phyloP scores from a whole-genome alignment of 1,140 invertebrate genomes.

The Coelopa frigida region DNA sequence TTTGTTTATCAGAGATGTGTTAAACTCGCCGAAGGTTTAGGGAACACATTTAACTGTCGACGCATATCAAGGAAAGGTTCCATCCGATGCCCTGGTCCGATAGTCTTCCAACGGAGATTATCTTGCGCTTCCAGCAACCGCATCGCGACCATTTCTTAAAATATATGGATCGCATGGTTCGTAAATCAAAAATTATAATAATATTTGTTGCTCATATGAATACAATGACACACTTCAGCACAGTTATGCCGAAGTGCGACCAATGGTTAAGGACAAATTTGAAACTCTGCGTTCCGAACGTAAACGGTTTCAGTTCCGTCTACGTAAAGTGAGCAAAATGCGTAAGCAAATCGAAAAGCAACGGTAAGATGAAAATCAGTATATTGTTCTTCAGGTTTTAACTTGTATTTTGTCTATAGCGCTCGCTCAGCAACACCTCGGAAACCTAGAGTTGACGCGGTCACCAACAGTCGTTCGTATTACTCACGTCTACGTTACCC shows the following conservation, averaged over 20 bases:
- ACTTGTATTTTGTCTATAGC: too few relatives aligned
- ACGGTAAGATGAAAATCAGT: neutral
- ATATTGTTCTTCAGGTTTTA: too few relatives aligned
- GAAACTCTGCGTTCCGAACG: slow-evolving; percentile 11
- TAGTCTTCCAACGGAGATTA: slow-evolving; percentile 5
- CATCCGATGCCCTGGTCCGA: slow-evolving; percentile 26
- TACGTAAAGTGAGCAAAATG: slow-evolving; percentile 3
- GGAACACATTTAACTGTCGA: slow-evolving; percentile 19
- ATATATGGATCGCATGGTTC: slow-evolving; percentile 17
- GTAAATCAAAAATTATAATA: neutral
- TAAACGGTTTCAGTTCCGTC: slow-evolving; percentile 11
- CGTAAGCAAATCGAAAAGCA: slow-evolving; percentile 4
- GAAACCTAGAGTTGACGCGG: too few relatives aligned
- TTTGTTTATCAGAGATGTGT: slow-evolving; percentile 24
- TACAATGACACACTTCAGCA: slow-evolving; percentile 7
- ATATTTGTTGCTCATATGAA: neutral
- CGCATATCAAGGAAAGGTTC: slow-evolving; percentile 22
- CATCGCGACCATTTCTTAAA: slow-evolving; percentile 17
- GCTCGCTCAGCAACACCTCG: too few relatives aligned
- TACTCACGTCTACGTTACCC: too few relatives aligned
- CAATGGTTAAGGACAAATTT: slow-evolving; percentile 2
- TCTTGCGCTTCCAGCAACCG: slow-evolving; percentile 19
- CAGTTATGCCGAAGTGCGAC: slow-evolving; percentile 2
- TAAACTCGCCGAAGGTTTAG: slow-evolving; percentile 2
- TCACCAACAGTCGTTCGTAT: too few relatives aligned